A percentile compares a stretch with the other conserved stretches of the same genome.
These are phyloP conservation scores for Drosophila takahashii DNA, from an alignment of 1,140 invertebrate genomes.

Conservation along the genomic window DNA sequence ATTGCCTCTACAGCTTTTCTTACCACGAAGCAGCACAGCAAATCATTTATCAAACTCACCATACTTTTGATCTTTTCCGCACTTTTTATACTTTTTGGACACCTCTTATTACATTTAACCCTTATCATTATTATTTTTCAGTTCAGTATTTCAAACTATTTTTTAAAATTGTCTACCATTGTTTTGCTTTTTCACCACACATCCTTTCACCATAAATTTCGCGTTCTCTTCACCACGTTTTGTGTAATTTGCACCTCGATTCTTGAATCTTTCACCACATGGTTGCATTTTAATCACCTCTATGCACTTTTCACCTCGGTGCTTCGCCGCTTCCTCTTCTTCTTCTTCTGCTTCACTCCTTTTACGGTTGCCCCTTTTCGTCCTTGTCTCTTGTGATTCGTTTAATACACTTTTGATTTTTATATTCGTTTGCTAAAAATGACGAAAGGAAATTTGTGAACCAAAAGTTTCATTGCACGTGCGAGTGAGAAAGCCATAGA, in stretches of 20 bases:
- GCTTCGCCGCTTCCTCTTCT: background rate
- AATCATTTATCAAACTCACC: background rate
- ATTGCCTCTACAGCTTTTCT: background rate
- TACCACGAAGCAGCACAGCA: background rate
- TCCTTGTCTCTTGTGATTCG: conserved; percentile 30
- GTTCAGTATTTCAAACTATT: too few relatives aligned
- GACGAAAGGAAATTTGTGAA: background rate
- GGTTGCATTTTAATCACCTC: background rate
- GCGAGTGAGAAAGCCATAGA: conserved; percentile 43
- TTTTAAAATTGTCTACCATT: too few relatives aligned
- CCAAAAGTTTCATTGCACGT: conserved; percentile 33
- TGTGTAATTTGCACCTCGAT: background rate
- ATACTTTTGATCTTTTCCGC: background rate
- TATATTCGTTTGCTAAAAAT: conserved; percentile 6
- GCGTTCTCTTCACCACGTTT: background rate
- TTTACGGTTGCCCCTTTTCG: background rate
- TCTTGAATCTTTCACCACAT: background rate
- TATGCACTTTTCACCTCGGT: conserved; percentile 2
- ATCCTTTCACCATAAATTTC: background rate
- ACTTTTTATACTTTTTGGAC: background rate
- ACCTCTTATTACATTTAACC: background rate
- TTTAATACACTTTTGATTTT: conserved; percentile 13
- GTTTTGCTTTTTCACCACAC: background rate
- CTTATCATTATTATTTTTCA: background rate
- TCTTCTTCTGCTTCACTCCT: conserved; percentile 5